Percentiles rank a stretch among this genome's conserved stretches.
Evolutionary conservation across 2,113 vertebrate species (phyloP).

Genomic region (Coturnix japonica): DNA sequence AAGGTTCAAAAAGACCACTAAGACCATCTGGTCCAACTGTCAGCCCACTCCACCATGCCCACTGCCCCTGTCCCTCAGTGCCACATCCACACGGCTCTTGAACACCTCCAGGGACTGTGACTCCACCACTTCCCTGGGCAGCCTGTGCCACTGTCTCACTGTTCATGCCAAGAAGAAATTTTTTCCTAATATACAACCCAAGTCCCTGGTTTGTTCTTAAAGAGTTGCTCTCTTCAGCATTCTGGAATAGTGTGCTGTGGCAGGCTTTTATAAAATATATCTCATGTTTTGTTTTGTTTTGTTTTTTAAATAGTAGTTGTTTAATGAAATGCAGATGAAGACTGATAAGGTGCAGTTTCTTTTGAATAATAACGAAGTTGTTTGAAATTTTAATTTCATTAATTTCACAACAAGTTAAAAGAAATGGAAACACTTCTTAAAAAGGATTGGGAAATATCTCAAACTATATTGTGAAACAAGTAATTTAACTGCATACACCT

Average conservation of each 20-base stretch:
- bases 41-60: too few species aligned
- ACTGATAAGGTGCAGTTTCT: background rate
- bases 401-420: background rate
- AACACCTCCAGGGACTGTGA: too few species aligned
- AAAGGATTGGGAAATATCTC: background rate
- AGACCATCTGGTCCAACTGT: too few species aligned
- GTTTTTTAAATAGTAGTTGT: background rate
- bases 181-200: background rate
- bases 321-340: background rate
- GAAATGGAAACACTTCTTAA: background rate
- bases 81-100: too few species aligned
- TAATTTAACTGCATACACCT: background rate
- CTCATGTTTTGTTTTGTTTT: background rate
- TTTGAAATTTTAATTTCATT: background rate
- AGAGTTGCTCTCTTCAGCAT: background rate
- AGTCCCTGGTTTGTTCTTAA: background rate
- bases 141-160: too few species aligned
- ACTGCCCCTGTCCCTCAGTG: too few species aligned
- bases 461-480: constrained; percentile 6
- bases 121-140: too few species aligned
- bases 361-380: background rate
- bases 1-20: too few species aligned
- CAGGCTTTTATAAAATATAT: background rate
- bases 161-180: too few species aligned
- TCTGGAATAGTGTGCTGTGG: background rate